A percentile compares a stretch with the other conserved stretches of the same genome.
Conservation (phyloP, 2,888 invertebrate species). For the Pimpla rufipes region DNA sequence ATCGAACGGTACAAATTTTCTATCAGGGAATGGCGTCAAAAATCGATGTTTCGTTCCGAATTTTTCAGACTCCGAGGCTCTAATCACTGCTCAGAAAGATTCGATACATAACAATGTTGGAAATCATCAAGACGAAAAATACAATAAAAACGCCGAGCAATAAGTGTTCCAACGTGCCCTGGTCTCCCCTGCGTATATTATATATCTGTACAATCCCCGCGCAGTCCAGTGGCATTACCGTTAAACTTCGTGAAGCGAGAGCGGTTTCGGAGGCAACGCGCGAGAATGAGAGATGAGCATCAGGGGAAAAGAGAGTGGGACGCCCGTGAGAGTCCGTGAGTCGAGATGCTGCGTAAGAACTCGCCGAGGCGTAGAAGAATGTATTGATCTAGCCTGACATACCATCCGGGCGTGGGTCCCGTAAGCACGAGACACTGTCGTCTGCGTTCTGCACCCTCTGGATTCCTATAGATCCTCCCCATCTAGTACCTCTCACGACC, state of each 20-base stretch:
- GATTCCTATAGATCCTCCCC: constrained; percentile 62
- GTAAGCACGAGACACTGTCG: constrained; percentile 80
- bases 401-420: constrained; percentile 80
- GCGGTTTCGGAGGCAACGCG: constrained; percentile 6
- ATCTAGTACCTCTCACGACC: constrained; percentile 64
- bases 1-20: no score
- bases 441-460: constrained; percentile 73
- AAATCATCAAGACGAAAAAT: no score
- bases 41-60: no score
- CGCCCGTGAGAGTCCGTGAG: constrained; percentile 63
- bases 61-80: no score
- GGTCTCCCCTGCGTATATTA: neutral
- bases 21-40: no score
- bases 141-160: no score
- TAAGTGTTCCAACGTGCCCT: no score
- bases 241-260: constrained; percentile 32
- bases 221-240: constrained; percentile 48
- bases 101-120: no score
- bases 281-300: neutral
- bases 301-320: constrained; percentile 18
- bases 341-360: constrained; percentile 78
- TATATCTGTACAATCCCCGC: constrained; percentile 1
- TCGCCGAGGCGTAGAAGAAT: constrained; percentile 83
- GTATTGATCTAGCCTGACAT: constrained; percentile 83
- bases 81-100: no score